Conservation (phyloP, 2,888 invertebrate genomes). For the Hydropsyche betteni region DNA sequence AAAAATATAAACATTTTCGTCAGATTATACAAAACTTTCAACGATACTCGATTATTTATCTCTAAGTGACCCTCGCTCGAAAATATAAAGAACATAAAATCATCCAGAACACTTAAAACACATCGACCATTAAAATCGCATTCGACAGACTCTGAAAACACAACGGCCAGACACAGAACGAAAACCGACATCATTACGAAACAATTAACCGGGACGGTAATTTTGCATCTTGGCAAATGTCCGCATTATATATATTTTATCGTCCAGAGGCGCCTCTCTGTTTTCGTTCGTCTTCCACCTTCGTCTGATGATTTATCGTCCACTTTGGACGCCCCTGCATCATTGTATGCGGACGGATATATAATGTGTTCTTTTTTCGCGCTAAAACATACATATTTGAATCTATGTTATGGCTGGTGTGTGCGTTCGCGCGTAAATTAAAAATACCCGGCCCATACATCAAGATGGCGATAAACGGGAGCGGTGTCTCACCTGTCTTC, state of each 20-base stretch:
- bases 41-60: no score
- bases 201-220: not conserved
- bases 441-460: constrained; percentile 48
- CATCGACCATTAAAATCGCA: no score
- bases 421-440: constrained; percentile 42
- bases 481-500: constrained; percentile 48
- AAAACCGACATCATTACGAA: not conserved
- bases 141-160: not conserved
- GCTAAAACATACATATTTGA: not conserved
- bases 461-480: constrained; percentile 44
- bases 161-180: not conserved
- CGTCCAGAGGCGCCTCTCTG: constrained; percentile 13
- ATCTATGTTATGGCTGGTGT: not conserved
- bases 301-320: constrained; percentile 30
- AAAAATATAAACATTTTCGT: no score
- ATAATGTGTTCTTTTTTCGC: no score
- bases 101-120: no score
- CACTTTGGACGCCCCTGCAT: constrained; percentile 23
- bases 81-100: no score
- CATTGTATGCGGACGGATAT: not conserved
- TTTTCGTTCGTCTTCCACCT: not conserved
- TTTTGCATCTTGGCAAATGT: constrained; percentile 13
- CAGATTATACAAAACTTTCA: no score
- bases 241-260: constrained; percentile 5
- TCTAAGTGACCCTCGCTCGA: no score